Conservation (phyloP, 2,113 vertebrate genomes). For the Murina feae region DNA sequence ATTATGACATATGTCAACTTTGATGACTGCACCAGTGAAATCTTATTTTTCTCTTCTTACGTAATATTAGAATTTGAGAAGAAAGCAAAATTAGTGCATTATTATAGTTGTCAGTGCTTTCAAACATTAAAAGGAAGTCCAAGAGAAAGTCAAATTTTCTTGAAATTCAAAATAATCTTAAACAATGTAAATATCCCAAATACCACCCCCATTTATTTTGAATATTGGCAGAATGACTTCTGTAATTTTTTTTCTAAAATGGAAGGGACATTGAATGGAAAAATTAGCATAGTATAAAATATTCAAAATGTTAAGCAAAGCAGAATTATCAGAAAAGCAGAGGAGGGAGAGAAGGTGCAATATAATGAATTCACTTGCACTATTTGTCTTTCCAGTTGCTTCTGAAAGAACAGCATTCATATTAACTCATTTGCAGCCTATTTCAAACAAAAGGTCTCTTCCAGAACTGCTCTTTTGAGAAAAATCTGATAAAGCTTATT, state of each 20-base stretch:
- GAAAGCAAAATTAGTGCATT: constrained; percentile 3
- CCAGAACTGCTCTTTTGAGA: background rate
- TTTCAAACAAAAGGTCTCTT: constrained; percentile 48
- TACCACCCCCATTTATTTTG: background rate
- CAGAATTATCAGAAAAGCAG: constrained; percentile 44
- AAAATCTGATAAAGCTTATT: constrained; percentile 38
- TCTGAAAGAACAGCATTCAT: constrained; percentile 51
- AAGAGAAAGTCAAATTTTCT: constrained; percentile 8
- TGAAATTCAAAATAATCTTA: constrained; percentile 27
- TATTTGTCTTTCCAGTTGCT: constrained; percentile 36
- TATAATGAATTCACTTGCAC: background rate
- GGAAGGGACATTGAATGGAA: constrained; percentile 20
- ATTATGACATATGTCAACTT: background rate
- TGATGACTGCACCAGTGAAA: background rate
- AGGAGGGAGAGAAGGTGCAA: constrained; percentile 37
- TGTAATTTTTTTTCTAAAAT: constrained; percentile 5
- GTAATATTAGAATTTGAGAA: background rate
- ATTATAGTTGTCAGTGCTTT: constrained; percentile 35
- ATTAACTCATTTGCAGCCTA: constrained; percentile 28
- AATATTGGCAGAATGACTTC: constrained; percentile 12
- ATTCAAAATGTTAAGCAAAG: constrained; percentile 36
- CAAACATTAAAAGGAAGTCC: constrained; percentile 36
- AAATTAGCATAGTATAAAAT: constrained; percentile 53
- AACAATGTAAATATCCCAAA: background rate
- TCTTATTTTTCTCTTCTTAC: constrained; percentile 42